Conservation (phyloP, 2,797 vertebrate genomes). For the Heteromormyrus szaboi region DNA sequence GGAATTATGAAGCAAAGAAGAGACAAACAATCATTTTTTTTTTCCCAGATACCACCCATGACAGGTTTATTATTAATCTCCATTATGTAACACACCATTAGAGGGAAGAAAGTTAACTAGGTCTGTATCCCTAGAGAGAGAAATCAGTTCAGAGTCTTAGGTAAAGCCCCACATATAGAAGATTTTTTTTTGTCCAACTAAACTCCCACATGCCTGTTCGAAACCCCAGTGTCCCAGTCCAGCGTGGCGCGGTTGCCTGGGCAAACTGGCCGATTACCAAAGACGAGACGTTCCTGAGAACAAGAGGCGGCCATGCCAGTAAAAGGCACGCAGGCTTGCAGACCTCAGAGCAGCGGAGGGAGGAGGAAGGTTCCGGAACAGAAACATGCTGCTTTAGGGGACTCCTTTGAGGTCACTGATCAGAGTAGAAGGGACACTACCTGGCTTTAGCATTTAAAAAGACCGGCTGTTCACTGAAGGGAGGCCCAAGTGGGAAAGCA, state of each 20-base stretch:
- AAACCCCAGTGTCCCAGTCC: conserved; percentile 50
- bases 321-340: background rate
- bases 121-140: conserved; percentile 5
- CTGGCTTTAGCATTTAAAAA: background rate
- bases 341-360: background rate
- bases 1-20: background rate
- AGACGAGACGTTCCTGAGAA: conserved; percentile 31
- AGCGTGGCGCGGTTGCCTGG: conserved; percentile 56
- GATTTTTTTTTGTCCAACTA: conserved; percentile 4
- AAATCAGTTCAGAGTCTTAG: conserved; percentile 17
- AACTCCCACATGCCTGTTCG: conserved; percentile 56
- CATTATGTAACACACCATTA: conserved; percentile 18
- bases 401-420: background rate
- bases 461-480: background rate
- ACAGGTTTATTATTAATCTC: conserved; percentile 18
- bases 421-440: background rate
- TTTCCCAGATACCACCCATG: background rate
- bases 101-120: conserved; percentile 10
- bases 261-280: conserved; percentile 55
- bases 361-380: background rate
- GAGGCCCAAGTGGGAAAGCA: background rate
- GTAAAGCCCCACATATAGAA: conserved; percentile 15
- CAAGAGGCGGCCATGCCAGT: background rate
- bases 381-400: background rate
- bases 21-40: conserved; percentile 1